Evolutionary conservation across 2,888 invertebrate species (phyloP), one percentile per base, ranked within the genome.

Genomic region (Smittia sp.): DNA sequence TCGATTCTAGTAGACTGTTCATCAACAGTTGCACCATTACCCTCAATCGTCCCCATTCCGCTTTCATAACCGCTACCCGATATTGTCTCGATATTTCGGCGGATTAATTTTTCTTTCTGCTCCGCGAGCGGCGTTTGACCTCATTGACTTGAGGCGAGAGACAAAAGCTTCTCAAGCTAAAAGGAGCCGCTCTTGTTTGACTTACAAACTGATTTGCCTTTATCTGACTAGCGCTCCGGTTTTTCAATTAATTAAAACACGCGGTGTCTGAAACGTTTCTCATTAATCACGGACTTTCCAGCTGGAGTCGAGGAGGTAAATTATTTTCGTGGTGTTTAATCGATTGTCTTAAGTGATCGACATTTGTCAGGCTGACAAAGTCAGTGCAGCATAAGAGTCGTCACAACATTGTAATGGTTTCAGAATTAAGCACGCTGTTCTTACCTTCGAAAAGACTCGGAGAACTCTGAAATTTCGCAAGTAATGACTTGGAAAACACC

Each of bases 261-360:
- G 58, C 7, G 58, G 15, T 1, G 18, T 58, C 18, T 20, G 18
- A 58, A 58, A 7, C 58, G 22, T 63, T 25, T 63, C 24, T 63
- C 63, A 63, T 63, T 63, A 63, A 63, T 63, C 63, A 63, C 62
- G 15, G 24, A 62, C 7, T 6, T 54, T n/a, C 52, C 9, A 52
- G 15, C 22, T 58, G 7, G 22, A 18, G 22, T 18, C 11, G 63
- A 63, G 27, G 27, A 27, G 13, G 24, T 63, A 25, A 63, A 63
- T 63, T 63, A 63, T 7, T 63, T 24, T 63, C 63, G 1, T 18
- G 18, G 15, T 32, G 52, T 46, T 46, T 46, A 46, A 46, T 46
- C 52, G 52, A 18, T 11, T 46, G n/a, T 46, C 18, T 32, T 32
- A 32, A 32, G 3, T 32, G 32, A 32, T 32, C 32, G 32, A 32